Base-by-base conservation (phyloP, 2,113 vertebrate species). In the Sebastes fasciatus region DNA sequence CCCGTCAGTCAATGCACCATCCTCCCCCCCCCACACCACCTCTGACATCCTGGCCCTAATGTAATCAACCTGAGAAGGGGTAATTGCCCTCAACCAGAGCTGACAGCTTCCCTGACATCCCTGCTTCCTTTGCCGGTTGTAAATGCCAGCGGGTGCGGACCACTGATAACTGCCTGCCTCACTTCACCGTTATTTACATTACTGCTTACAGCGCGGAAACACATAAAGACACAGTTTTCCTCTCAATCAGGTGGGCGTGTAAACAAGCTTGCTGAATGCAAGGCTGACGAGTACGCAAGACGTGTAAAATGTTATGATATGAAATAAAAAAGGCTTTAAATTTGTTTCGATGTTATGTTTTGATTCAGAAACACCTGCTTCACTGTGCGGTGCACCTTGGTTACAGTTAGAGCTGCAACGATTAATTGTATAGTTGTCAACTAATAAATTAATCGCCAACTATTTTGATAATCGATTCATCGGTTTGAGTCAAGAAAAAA, bases 31-130 rank as follows among this genome's bases (percentile, higher is more conserved):
- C 21, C 78, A 83, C 70, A 86, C 86, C 91, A 92, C 93, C 81
- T 93, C 94, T 95, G 94, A 96, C 95, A 96, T 96, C 96, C 96
- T 94, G 94, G 89, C 79, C 92, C 93, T 94, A 93, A 95, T 87
- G 91, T 95, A 96, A 96, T 96, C 92, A 96, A 92, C 90, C 95
- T 80, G 93, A 92, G 92, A 94, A 95, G 94, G 94, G 93, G 94
- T 96, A 95, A 96, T 95, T 94, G 94, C 92, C 95, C 94, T 95
- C 94, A 95, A 96, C 93, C 87, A 92, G 87, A 86, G 92, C 89
- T 93, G 95, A 93, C 93, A 92, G 95, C 84, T 94, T 95, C 94
- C 94, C 94, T 95, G 94, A 95, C 94, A 92, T 95, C 95, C 96
- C 93, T 63, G 94, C 95, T 96, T 96, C 96, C 96, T 96, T 91